Conservation (phyloP, 2,888 invertebrate genomes). For the Keiferia lycopersicella region DNA sequence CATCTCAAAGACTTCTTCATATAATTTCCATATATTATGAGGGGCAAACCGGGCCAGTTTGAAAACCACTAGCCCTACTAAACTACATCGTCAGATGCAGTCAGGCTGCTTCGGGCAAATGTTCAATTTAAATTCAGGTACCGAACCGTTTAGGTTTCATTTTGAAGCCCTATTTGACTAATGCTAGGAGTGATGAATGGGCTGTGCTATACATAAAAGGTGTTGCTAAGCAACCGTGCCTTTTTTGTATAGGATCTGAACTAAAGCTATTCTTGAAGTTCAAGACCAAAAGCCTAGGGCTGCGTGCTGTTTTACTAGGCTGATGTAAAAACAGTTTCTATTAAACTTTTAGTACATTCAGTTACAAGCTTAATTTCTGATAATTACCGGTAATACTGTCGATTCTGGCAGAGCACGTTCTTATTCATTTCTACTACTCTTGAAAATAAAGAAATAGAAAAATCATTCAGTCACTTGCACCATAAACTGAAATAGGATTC, state of each 20-base stretch:
- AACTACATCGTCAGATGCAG: slow-evolving; percentile 42
- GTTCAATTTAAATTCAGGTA: slow-evolving; percentile 48
- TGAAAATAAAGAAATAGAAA: too few species aligned
- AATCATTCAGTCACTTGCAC: too few species aligned
- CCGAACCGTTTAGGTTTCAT: slow-evolving; percentile 27
- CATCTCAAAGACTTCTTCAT: too few species aligned
- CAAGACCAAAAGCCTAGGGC: not conserved
- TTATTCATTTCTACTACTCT: too few species aligned
- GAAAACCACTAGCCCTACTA: too few species aligned
- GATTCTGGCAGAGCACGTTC: too few species aligned
- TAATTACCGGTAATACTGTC: too few species aligned
- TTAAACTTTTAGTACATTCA: too few species aligned
- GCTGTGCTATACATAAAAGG: not conserved
- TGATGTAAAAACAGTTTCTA: not conserved
- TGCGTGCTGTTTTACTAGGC: not conserved
- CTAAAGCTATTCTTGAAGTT: not conserved
- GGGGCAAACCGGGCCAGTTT: too few species aligned
- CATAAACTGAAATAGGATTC: not conserved
- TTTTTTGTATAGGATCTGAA: not conserved
- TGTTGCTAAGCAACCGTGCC: not conserved
- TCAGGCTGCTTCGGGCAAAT: slow-evolving; percentile 49
- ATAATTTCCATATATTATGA: too few species aligned
- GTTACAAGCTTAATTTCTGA: too few species aligned
- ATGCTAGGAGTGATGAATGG: slow-evolving; percentile 16
- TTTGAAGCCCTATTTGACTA: slow-evolving; percentile 18